Conservation (phyloP, 1,140 invertebrate species). For the Drosophila lini region DNA sequence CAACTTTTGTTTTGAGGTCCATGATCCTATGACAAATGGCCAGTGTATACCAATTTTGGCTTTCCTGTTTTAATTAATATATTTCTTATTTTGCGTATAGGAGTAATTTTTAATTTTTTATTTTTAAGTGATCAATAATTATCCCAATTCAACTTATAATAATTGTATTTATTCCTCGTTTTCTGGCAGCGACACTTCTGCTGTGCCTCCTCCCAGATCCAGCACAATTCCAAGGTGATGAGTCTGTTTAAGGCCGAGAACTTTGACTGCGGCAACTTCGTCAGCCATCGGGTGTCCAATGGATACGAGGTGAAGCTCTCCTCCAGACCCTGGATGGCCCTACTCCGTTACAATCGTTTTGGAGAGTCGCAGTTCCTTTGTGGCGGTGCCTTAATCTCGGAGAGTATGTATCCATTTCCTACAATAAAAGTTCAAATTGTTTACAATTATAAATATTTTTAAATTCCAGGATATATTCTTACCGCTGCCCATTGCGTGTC, state of each 20-base stretch:
- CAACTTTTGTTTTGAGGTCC: no score
- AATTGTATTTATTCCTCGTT: not conserved
- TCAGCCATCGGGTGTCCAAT: conserved; percentile 71
- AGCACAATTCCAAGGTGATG: conserved; percentile 74
- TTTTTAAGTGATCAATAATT: no score
- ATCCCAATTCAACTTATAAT: not conserved
- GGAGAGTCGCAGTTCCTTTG: conserved; percentile 61
- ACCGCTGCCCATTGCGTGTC: conserved; percentile 88
- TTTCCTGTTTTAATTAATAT: no score
- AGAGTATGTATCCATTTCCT: conserved; percentile 38
- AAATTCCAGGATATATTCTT: conserved; percentile 79
- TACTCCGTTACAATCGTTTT: conserved; percentile 83
- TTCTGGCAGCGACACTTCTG: conserved; percentile 62
- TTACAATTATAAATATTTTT: no score
- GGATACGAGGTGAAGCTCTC: conserved; percentile 84
- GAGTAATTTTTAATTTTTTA: no score
- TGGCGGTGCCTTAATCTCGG: conserved; percentile 85
- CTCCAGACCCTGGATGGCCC: conserved; percentile 86
- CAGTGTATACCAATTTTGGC: no score
- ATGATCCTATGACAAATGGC: no score
- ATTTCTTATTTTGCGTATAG: no score
- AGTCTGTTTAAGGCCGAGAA: conserved; percentile 38
- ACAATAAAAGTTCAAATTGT: no score
- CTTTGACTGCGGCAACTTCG: conserved; percentile 63
- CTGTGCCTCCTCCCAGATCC: conserved; percentile 54